Evolutionary conservation across 2,113 vertebrate genomes (phyloP).

Genomic region (Calidris pugnax): DNA sequence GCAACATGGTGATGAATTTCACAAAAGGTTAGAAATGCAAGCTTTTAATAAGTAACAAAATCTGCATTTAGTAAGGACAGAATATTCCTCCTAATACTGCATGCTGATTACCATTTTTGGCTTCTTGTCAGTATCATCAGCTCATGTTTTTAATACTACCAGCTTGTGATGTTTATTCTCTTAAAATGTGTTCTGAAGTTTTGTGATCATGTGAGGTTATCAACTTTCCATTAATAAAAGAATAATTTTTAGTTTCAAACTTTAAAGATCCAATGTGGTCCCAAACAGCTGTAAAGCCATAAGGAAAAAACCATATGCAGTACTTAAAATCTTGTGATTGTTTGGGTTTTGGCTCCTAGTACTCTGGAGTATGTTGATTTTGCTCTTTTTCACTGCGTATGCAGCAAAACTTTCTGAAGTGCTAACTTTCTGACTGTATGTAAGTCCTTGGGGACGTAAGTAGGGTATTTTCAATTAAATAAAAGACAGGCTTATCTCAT

Average conservation of each 20-base stretch:
- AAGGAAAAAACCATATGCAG: not conserved
- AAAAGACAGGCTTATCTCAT: not conserved
- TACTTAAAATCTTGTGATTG: not conserved
- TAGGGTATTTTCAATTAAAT: not conserved
- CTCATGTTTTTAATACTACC: not conserved
- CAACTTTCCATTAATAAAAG: not conserved
- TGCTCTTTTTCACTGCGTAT: not conserved
- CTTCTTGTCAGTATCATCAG: not conserved
- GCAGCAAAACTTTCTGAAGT: not conserved
- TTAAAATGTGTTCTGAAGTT: not conserved
- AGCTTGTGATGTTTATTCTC: slow-evolving; percentile 3
- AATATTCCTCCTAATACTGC: not conserved
- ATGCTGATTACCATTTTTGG: slow-evolving; percentile 3
- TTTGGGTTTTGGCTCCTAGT: not conserved
- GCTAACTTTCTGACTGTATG: not conserved
- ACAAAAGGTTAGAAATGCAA: not conserved
- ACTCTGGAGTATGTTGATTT: not conserved
- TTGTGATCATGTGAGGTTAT: not conserved
- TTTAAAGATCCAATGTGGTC: not conserved
- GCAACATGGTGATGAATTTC: not conserved
- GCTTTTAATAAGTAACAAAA: not conserved
- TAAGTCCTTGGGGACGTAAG: not conserved
- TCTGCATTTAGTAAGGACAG: not conserved
- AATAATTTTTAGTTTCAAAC: not conserved
- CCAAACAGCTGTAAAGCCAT: not conserved